A percentile compares a stretch with the other conserved stretches of the same genome.
Conservation (phyloP, 2,888 invertebrate species). For the Frankliniella intonsa region DNA sequence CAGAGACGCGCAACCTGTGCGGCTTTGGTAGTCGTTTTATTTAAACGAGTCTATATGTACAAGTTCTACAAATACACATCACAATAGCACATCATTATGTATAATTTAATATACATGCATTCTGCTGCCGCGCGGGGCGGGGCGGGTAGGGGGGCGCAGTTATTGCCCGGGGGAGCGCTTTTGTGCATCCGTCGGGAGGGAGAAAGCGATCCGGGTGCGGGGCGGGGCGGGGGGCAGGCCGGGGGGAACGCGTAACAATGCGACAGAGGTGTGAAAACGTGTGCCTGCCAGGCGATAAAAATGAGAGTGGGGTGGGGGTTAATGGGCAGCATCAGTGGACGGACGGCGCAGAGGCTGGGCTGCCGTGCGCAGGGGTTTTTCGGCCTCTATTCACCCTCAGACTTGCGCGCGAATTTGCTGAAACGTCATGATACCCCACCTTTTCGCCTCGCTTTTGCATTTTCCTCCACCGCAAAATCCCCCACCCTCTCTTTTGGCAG, state of each 20-base stretch:
- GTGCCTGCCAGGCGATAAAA: not conserved
- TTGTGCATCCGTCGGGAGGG: not conserved
- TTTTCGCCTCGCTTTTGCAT: no score
- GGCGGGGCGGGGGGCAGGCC: not conserved
- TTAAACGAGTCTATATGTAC: conserved; percentile 25
- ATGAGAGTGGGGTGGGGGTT: not conserved
- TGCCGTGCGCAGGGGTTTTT: no score
- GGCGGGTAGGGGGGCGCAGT: not conserved
- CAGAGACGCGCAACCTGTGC: not conserved
- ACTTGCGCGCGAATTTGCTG: no score
- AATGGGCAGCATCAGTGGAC: not conserved
- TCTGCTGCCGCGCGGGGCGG: not conserved
- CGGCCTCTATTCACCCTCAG: no score
- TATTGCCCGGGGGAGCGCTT: conserved; percentile 3
- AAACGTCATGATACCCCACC: no score
- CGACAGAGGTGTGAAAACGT: not conserved
- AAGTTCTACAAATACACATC: conserved; percentile 16
- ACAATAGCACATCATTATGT: conserved; percentile 27
- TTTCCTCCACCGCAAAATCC: no score
- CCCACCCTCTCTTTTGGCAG: no score
- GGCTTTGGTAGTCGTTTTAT: conserved; percentile 8
- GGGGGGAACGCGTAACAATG: not conserved
- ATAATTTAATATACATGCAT: conserved; percentile 18
- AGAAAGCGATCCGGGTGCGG: not conserved
- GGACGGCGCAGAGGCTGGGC: no score